Percentiles rank a stretch among this genome's conserved stretches.
phyloP scores from a whole-genome alignment of 2,888 invertebrate genomes.

The Tortrix viridana region DNA sequence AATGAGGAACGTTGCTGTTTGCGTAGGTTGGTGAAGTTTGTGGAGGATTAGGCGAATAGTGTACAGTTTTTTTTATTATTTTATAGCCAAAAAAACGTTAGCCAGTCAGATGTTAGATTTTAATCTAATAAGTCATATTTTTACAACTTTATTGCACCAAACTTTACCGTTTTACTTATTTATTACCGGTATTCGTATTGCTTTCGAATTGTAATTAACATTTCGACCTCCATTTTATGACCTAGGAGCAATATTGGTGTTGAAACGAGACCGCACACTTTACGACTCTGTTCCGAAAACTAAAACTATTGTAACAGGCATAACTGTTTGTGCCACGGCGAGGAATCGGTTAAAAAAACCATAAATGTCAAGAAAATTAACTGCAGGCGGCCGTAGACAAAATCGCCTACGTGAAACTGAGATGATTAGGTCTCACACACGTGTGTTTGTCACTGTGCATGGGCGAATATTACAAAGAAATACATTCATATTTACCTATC shows the following conservation, averaged over 20 bases:
- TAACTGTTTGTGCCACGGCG: slow-evolving; percentile 19
- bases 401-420: slow-evolving; percentile 21
- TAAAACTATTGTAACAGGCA: slow-evolving; percentile 32
- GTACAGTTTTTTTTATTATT: slow-evolving; percentile 17
- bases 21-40: slow-evolving; percentile 49
- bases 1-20: slow-evolving; percentile 53
- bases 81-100: slow-evolving; percentile 14
- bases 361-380: slow-evolving; percentile 53
- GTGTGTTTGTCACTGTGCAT: not conserved
- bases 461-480: too few relatives aligned
- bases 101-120: slow-evolving; percentile 22
- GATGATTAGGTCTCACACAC: slow-evolving; percentile 22
- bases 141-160: slow-evolving; percentile 19
- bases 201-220: slow-evolving; percentile 9
- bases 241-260: slow-evolving; percentile 30
- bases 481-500: too few relatives aligned
- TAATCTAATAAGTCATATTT: slow-evolving; percentile 27
- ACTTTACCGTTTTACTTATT: slow-evolving; percentile 28
- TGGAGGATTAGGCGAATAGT: slow-evolving; percentile 43
- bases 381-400: slow-evolving; percentile 39
- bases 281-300: slow-evolving; percentile 33
- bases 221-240: slow-evolving; percentile 26
- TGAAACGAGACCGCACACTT: slow-evolving; percentile 26
- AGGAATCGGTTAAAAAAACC: slow-evolving; percentile 48
- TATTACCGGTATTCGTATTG: slow-evolving; percentile 6